A percentile compares a stretch with the other conserved stretches of the same genome.
phyloP scores from a whole-genome alignment of 2,113 vertebrate genomes.

The Capra hircus region DNA sequence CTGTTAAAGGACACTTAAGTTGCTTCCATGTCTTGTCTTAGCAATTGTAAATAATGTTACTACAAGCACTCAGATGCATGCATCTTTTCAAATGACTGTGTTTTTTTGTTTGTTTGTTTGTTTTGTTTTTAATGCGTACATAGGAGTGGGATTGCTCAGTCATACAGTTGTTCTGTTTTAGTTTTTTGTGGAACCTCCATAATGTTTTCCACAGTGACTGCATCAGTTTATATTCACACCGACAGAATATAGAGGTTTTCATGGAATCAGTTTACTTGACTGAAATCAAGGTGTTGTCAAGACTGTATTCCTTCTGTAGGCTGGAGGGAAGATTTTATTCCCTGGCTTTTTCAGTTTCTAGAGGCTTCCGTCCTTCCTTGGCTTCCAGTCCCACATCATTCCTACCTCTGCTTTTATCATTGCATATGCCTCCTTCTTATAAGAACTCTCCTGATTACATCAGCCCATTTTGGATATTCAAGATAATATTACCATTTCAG shows the following conservation, averaged over 20 bases:
- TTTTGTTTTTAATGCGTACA: neutral
- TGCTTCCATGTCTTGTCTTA: neutral
- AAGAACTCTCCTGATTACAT: neutral
- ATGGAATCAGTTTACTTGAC: neutral
- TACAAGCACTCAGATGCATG: neutral
- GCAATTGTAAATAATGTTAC: neutral
- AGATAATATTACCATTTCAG: neutral
- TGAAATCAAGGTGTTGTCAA: neutral
- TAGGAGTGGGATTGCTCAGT: neutral
- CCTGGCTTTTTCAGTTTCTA: neutral
- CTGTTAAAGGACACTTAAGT: neutral
- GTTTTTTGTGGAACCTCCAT: neutral
- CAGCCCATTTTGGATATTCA: neutral
- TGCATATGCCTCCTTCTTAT: neutral
- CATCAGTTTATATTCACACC: neutral
- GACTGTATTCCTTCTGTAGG: neutral
- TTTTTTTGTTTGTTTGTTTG: neutral
- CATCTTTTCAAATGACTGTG: neutral
- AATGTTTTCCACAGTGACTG: neutral
- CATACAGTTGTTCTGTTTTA: neutral
- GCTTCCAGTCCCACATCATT: neutral
- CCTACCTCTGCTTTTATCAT: neutral
- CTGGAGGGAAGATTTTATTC: neutral
- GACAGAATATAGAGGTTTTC: neutral
- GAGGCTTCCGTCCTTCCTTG: neutral